phyloP scores from a whole-genome alignment of 1,140 invertebrate species.

The Telenomus remus region DNA sequence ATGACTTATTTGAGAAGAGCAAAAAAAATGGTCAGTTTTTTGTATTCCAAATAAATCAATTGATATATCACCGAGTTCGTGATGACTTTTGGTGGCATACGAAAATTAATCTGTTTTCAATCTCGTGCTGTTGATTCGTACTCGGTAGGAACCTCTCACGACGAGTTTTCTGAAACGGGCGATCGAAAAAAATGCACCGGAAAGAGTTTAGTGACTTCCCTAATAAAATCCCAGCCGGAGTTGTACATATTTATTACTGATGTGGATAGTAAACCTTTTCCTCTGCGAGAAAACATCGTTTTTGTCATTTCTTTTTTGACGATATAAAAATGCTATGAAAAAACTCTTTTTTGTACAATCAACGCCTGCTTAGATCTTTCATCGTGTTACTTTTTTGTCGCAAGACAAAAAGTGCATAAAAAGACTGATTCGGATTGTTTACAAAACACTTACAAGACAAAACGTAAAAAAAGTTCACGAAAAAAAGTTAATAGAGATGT shows the following conservation, averaged over 20 bases:
- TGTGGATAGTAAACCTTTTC: slow-evolving; percentile 44
- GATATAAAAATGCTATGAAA: slow-evolving; percentile 29
- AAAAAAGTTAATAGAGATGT: no score
- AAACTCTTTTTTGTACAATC: slow-evolving; percentile 1
- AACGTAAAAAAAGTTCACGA: no score
- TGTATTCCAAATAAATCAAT: no score
- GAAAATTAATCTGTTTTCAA: neutral
- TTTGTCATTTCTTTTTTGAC: slow-evolving; percentile 15
- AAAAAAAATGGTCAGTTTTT: no score
- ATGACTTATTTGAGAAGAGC: no score
- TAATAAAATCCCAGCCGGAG: slow-evolving; percentile 35
- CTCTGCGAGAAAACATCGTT: slow-evolving; percentile 18
- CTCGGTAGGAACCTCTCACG: slow-evolving; percentile 9
- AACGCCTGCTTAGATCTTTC: no score
- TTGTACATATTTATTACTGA: slow-evolving; percentile 39
- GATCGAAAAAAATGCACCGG: slow-evolving; percentile 32
- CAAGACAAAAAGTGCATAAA: no score
- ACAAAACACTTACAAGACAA: no score
- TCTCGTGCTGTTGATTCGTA: slow-evolving; percentile 6
- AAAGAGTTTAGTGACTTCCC: slow-evolving; percentile 50
- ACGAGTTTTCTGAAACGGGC: slow-evolving; percentile 21
- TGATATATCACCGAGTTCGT: no score
- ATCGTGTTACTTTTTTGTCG: no score
- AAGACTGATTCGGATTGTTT: no score
- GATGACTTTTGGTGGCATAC: no score